phyloP scores from a whole-genome alignment of 1,140 invertebrate genomes.

The Chymomyza costata region DNA sequence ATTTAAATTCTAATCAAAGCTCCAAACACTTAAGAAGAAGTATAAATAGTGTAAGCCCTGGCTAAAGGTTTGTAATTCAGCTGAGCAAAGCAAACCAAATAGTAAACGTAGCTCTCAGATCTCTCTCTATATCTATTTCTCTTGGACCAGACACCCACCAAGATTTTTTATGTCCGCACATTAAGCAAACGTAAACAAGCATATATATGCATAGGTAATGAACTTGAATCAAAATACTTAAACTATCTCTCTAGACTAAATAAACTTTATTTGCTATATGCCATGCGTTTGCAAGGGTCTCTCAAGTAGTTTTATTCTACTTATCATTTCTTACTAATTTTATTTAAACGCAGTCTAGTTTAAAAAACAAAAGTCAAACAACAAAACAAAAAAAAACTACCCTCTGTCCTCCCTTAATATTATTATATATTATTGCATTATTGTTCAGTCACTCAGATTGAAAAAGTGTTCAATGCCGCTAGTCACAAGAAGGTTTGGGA shows the following conservation, averaged over 20 bases:
- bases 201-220: slow-evolving; percentile 31
- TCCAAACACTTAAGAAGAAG: slow-evolving; percentile 19
- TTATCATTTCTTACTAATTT: slow-evolving; percentile 42
- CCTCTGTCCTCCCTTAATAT: slow-evolving; percentile 73
- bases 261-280: slow-evolving; percentile 38
- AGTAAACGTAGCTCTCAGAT: slow-evolving; percentile 21
- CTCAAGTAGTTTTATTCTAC: slow-evolving; percentile 46
- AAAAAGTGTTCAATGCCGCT: slow-evolving; percentile 94
- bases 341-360: slow-evolving; percentile 38
- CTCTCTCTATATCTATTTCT: too few relatives aligned
- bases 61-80: slow-evolving; percentile 62
- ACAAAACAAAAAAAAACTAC: slow-evolving; percentile 58
- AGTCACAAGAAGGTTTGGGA: slow-evolving; percentile 99
- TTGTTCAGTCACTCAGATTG: slow-evolving; percentile 95
- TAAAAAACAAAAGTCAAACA: slow-evolving; percentile 27
- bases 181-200: slow-evolving; percentile 25
- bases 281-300: slow-evolving; percentile 48
- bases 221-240: slow-evolving; percentile 27
- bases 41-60: slow-evolving; percentile 29
- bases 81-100: slow-evolving; percentile 22
- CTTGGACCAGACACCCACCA: slow-evolving; percentile 37
- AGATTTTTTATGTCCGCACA: slow-evolving; percentile 9
- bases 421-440: slow-evolving; percentile 75
- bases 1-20: slow-evolving; percentile 9
- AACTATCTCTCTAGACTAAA: slow-evolving; percentile 55